These are phyloP conservation scores for Eustalomyia histrio DNA, from an alignment of 2,888 invertebrate species.

Conservation along the genomic window DNA sequence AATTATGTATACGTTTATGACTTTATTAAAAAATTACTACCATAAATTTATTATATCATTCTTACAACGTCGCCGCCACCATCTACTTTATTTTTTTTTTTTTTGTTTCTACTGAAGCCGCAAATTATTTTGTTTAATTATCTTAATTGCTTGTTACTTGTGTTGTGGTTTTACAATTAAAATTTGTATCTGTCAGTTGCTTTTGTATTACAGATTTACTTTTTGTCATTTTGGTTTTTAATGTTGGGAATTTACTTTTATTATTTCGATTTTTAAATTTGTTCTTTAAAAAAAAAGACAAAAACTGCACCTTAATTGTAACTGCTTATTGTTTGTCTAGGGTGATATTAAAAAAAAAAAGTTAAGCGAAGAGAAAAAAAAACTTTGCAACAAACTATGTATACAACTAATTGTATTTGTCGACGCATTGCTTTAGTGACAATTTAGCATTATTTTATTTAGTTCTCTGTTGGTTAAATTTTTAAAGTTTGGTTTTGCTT, in stretches of 20 bases:
- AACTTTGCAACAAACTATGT: slow-evolving; percentile 19
- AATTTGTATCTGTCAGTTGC: slow-evolving; percentile 62
- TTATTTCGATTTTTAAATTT: slow-evolving; percentile 37
- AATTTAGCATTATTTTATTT: slow-evolving; percentile 46
- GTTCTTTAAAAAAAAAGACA: slow-evolving; percentile 38
- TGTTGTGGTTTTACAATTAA: slow-evolving; percentile 63
- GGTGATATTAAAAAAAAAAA: background rate
- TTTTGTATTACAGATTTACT: slow-evolving; percentile 26
- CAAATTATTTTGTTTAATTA: slow-evolving; percentile 65
- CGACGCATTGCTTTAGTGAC: slow-evolving; percentile 64
- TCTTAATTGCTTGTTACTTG: slow-evolving; percentile 56
- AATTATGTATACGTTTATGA: slow-evolving; percentile 13
- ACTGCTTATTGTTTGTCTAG: slow-evolving; percentile 38
- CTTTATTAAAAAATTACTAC: background rate
- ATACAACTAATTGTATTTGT: slow-evolving; percentile 58
- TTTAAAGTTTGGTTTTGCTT: slow-evolving; percentile 32
- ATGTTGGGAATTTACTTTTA: slow-evolving; percentile 50
- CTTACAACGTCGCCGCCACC: slow-evolving; percentile 1
- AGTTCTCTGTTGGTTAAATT: slow-evolving; percentile 32
- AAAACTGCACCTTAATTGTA: slow-evolving; percentile 62
- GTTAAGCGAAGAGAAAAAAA: slow-evolving; percentile 15
- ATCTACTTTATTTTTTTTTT: slow-evolving; percentile 22
- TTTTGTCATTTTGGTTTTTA: slow-evolving; percentile 25
- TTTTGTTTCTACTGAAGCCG: slow-evolving; percentile 35
- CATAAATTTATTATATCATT: slow-evolving; percentile 1